Base-by-base conservation (phyloP, 2,888 invertebrate species). In the Brachycybe producta region DNA sequence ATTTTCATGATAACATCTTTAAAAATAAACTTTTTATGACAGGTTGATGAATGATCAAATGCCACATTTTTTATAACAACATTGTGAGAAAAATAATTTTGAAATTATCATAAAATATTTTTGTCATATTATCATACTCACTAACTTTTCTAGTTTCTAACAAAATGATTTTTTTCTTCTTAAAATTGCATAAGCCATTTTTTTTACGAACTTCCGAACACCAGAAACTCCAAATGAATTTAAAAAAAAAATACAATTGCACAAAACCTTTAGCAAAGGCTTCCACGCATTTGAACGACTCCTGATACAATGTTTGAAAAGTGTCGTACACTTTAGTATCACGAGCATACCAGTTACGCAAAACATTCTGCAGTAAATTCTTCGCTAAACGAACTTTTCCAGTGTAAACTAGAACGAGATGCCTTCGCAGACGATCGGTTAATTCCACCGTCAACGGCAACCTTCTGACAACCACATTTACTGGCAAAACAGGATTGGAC, bases 301-400 rank as follows among this genome's bases (percentile, higher is more conserved):
- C 57, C 3, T 54, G 41, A 2, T 66, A 64, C 32, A 70, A 57
- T 2, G 56, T 51, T 48, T 67, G 62, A 51, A 67, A 65, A 30
- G 66, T 67, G 11, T 57, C 56, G 13, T 68, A 65, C 28, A 69
- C 66, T 48, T 61, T 55, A 8, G 64, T 61, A 50, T 69, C 64
- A 44, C 68, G 57, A 3, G 67, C 65, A 58, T 67, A 69, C 70
- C 70, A 70, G 55, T 67, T 69, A 34, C 69, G 59, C 8, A 70
- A 57, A 3, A 69, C 69, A 58, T 68, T 67, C 68, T 73, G 72
- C 13, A 75, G 62, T 1, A 75, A 60, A 59, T 75, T 74, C 54
- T 69, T 68, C 1, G 74, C 75, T 39, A 75, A 62, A 23, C 74
- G 62, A 13, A 62, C 60, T 57, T 69, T 70, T 7, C 74, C 74